Percentiles rank a stretch among this genome's conserved stretches.
These are phyloP conservation scores for Archips xylosteana DNA, from an alignment of 2,888 invertebrate genomes.

Conservation along the genomic window DNA sequence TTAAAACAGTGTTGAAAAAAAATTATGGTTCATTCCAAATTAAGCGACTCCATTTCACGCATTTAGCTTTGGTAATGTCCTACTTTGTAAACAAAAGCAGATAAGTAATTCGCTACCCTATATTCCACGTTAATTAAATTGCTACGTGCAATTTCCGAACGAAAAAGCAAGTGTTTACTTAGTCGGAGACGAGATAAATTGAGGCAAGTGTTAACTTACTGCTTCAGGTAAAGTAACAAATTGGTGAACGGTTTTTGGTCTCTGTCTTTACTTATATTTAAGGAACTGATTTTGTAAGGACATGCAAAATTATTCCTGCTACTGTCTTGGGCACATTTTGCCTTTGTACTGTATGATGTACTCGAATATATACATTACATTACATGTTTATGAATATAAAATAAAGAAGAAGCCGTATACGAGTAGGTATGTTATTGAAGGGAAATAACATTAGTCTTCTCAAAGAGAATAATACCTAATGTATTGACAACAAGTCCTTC, in stretches of 20 bases:
- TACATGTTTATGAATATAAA: no score
- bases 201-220: conserved; percentile 20
- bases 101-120: conserved; percentile 20
- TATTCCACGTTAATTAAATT: conserved; percentile 25
- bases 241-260: conserved; percentile 11
- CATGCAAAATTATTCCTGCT: no score
- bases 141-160: conserved; percentile 20
- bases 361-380: no score
- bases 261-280: neutral
- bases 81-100: conserved; percentile 22
- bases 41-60: neutral
- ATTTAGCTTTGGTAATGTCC: conserved; percentile 5
- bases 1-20: neutral
- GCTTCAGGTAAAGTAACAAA: conserved; percentile 19
- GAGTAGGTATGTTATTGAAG: no score
- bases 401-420: no score
- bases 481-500: no score
- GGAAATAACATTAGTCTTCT: no score
- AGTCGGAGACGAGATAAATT: conserved; percentile 8
- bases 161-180: conserved; percentile 27
- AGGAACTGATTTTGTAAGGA: neutral
- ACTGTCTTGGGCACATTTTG: no score
- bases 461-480: no score
- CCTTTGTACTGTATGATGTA: no score
- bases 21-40: neutral